phyloP scores from a whole-genome alignment of 1,140 invertebrate species.

The Globodera ellingtonae region DNA sequence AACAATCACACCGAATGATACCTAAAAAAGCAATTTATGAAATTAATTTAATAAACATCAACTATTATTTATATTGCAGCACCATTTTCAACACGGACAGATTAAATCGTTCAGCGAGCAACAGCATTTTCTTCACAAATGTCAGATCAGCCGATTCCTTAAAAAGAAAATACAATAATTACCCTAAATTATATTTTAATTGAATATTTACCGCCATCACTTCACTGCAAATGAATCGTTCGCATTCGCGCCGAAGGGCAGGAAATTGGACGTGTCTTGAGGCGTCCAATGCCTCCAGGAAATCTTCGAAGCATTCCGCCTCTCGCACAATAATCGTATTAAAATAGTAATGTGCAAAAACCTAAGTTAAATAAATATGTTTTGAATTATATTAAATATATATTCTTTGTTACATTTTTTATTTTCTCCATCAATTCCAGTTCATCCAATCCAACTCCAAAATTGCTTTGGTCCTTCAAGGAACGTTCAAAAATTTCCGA shows the following conservation, averaged over 20 bases:
- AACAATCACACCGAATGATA: conserved; percentile 46
- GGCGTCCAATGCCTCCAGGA: conserved; percentile 45
- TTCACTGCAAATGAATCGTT: conserved; percentile 47
- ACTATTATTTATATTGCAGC: background rate
- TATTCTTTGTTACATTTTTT: conserved; percentile 22
- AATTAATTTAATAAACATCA: background rate
- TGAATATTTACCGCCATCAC: conserved; percentile 39
- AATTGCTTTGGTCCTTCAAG: background rate
- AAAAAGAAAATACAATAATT: conserved; percentile 19
- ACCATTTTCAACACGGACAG: conserved; percentile 49
- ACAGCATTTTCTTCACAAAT: conserved; percentile 51
- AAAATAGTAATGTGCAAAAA: conserved; percentile 49
- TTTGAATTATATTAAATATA: background rate
- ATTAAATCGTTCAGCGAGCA: conserved; percentile 48
- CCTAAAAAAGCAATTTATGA: background rate
- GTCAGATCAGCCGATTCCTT: conserved; percentile 44
- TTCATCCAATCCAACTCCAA: conserved; percentile 2
- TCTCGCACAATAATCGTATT: conserved; percentile 38
- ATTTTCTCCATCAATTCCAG: conserved; percentile 35
- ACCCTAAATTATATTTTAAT: background rate
- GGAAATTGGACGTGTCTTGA: conserved; percentile 40
- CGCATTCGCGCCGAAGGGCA: conserved; percentile 41
- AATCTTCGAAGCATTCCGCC: conserved; percentile 51
- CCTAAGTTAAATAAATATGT: conserved; percentile 34
- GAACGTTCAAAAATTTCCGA: conserved; percentile 27